A percentile compares a stretch with the other conserved stretches of the same genome.
phyloP scores from a whole-genome alignment of 2,113 vertebrate genomes.

The Eurypyga helias region DNA sequence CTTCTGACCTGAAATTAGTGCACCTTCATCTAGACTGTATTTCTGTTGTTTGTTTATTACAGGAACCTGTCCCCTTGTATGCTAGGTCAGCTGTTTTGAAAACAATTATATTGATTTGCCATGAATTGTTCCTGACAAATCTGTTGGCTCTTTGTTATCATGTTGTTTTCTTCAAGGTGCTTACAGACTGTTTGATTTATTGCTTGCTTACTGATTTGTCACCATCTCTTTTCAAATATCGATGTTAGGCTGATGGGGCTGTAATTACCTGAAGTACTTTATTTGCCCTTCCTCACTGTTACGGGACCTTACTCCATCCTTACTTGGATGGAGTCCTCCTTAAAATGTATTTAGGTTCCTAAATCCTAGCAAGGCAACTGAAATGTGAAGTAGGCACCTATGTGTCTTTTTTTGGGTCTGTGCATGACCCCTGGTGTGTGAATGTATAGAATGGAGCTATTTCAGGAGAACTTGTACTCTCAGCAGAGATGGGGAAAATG shows the following conservation, averaged over 20 bases:
- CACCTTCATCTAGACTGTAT: not conserved
- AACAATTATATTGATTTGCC: conserved; percentile 12
- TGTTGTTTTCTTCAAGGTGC: conserved; percentile 17
- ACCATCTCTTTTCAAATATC: not conserved
- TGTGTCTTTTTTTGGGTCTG: not conserved
- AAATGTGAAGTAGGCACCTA: not conserved
- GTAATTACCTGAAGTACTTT: not conserved
- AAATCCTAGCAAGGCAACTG: not conserved
- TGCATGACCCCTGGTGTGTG: not conserved
- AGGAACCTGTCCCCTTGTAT: not conserved
- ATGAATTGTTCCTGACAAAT: not conserved
- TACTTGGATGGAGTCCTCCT: not conserved
- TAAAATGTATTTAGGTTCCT: not conserved
- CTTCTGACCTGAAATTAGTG: not conserved
- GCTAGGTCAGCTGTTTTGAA: conserved; percentile 4
- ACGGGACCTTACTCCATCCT: rapidly evolving
- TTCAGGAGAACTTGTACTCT: not conserved
- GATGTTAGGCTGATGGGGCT: not conserved
- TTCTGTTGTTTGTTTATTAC: not conserved
- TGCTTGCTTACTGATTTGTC: conserved; percentile 4
- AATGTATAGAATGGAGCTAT: not conserved
- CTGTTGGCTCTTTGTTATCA: not conserved
- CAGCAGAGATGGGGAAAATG: not conserved
- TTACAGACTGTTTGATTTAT: conserved; percentile 19
- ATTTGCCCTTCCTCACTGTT: not conserved